Evolutionary conservation across 2,888 invertebrate species (phyloP).

Genomic region (Druceiella hillmani): DNA sequence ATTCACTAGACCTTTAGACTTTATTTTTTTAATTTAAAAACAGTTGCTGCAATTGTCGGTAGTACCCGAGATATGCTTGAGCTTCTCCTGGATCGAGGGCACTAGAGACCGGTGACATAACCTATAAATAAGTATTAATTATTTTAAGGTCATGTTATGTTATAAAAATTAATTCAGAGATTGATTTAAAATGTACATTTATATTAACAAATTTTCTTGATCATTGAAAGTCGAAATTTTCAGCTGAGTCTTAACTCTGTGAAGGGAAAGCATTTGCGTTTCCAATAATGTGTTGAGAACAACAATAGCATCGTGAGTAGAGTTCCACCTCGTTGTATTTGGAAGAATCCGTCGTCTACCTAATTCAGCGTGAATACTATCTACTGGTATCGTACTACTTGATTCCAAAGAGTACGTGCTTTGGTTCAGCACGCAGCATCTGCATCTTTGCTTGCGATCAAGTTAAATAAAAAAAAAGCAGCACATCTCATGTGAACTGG

Average conservation of each 20-base stretch:
- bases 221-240: constrained; percentile 20
- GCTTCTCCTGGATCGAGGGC: no score
- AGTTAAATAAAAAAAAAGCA: constrained; percentile 17
- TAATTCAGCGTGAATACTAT: constrained; percentile 20
- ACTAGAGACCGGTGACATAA: constrained; percentile 18
- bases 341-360: constrained; percentile 19
- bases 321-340: constrained; percentile 19
- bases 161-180: no score
- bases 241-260: no score
- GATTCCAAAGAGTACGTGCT: constrained; percentile 21
- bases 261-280: constrained; percentile 21
- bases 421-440: constrained; percentile 20
- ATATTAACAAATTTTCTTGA: constrained; percentile 20
- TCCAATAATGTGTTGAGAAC: constrained; percentile 19
- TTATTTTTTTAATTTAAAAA: constrained; percentile 22
- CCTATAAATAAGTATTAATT: no score
- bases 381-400: constrained; percentile 21
- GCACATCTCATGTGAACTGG: constrained; percentile 20
- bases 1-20: constrained; percentile 22
- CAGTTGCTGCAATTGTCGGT: no score
- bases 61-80: no score
- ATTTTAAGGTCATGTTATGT: no score
- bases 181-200: no score
- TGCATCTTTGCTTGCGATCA: constrained; percentile 18
- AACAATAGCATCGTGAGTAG: constrained; percentile 18